Conservation (phyloP, 2,113 vertebrate species). For the Osmerus eperlanus region DNA sequence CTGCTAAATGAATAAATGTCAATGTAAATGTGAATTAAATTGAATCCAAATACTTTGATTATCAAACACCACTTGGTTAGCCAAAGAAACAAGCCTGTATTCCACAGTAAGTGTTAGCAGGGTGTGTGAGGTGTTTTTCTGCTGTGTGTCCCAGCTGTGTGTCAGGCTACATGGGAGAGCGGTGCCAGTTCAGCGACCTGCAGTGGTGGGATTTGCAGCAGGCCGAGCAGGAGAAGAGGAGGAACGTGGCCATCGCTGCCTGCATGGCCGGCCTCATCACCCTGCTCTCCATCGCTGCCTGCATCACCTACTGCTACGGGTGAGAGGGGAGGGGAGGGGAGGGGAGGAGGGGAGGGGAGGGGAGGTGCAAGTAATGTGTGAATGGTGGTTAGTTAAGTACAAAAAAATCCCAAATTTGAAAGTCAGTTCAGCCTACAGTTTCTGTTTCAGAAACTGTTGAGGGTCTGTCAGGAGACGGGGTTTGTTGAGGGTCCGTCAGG, state of each 20-base stretch:
- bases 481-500: slow-evolving; percentile 40
- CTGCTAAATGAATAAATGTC: no score
- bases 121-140: slow-evolving; percentile 13
- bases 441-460: slow-evolving; percentile 17
- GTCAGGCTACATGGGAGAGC: slow-evolving; percentile 81
- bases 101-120: background rate
- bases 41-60: no score
- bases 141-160: slow-evolving; percentile 69
- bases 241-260: slow-evolving; percentile 61
- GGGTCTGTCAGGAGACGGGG: slow-evolving; percentile 41
- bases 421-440: background rate
- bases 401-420: no score
- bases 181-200: slow-evolving; percentile 87
- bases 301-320: slow-evolving; percentile 76
- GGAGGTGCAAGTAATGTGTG: background rate
- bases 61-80: no score
- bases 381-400: background rate
- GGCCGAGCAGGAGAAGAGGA: slow-evolving; percentile 65
- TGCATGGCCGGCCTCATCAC: slow-evolving; percentile 60
- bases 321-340: slow-evolving; percentile 49
- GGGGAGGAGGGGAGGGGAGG: background rate
- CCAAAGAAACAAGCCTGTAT: background rate
- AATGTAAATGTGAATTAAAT: no score
- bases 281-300: slow-evolving; percentile 72
- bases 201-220: slow-evolving; percentile 86